Base-by-base conservation (phyloP, 2,888 invertebrate species). In the Eumacrocentrus americanus region DNA sequence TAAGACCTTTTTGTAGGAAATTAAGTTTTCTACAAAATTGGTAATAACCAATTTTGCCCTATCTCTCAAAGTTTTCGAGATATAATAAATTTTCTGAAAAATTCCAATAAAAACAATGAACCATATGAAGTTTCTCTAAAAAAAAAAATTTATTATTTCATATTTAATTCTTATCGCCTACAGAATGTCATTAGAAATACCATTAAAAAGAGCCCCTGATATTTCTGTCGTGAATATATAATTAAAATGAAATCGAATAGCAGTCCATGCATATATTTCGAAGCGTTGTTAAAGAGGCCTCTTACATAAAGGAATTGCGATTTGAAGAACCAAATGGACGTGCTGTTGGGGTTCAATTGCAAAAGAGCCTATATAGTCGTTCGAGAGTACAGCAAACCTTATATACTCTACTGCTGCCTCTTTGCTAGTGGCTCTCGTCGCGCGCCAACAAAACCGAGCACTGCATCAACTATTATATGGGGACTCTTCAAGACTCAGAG, bases 361-460 rank as follows among this genome's bases (percentile, higher is more conserved):
- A 42, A 18, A 42, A 42, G 20, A 20, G 20, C 9, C 42, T 4
- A 42, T 42, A 42, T 9, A 20, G 9, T 18, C 20, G 42, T 42
- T 42, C 18, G 11, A 9, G 42, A 42, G 20, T 42, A 42, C 42
- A 18, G 42, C n/a, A 42, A 42, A 42, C 9, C 42, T 42, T 20
- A 18, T 3, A 2, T 11, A 2, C 35, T 9, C 20, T 9, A 9
- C 18, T 42, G 16, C 11, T n/a, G 42, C 20, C 42, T 42, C 42
- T 18, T 42, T 18, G 34, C 18, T n/a, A n/a, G n/a, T n/a, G n/a
- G n/a, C n/a, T n/a, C n/a, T n/a, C n/a, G n/a, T n/a, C n/a, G n/a
- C n/a, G n/a, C n/a, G n/a, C n/a, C n/a, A n/a, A n/a, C n/a, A n/a
- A 34, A 54, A 35, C 34, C 22, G 54, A 54, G 55, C 44, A 46